phyloP scores from a whole-genome alignment of 30 jellyfish, hydroid and myxozoan species.

The Phacellophora camtschatica region DNA sequence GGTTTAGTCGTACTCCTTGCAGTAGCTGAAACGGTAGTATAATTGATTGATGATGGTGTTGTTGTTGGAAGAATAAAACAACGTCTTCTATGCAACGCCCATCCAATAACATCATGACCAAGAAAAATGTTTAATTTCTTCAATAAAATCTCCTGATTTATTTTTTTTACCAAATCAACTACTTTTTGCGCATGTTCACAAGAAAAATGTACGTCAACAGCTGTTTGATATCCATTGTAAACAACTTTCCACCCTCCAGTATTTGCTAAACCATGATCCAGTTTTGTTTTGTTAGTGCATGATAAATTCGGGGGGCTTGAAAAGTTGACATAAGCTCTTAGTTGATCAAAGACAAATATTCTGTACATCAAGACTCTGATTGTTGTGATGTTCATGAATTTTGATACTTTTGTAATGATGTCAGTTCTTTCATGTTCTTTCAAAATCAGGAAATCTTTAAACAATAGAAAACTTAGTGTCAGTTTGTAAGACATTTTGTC shows the following conservation, averaged over 20 bases:
- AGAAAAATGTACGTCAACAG: slow-evolving; percentile 21
- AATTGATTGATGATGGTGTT: too few species aligned
- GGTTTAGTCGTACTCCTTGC: too few species aligned
- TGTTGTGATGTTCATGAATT: slow-evolving; percentile 12
- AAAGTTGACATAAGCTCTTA: slow-evolving; percentile 7
- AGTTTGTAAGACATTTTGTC: slow-evolving; percentile 1
- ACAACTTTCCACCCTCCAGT: slow-evolving; percentile 33
- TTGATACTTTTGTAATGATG: slow-evolving; percentile 23
- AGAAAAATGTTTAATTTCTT: slow-evolving; percentile 22
- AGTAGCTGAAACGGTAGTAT: too few species aligned
- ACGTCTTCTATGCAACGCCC: slow-evolving; percentile 40
- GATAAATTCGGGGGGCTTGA: slow-evolving; percentile 33
- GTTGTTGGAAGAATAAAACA: slow-evolving; percentile 1
- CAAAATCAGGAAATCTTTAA: slow-evolving; percentile 15
- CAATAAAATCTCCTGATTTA: slow-evolving; percentile 24
- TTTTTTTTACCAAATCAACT: slow-evolving; percentile 12
- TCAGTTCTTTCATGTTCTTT: slow-evolving; percentile 2
- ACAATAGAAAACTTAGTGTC: slow-evolving; percentile 39
- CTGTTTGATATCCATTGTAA: slow-evolving; percentile 54
- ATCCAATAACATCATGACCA: slow-evolving; percentile 57
- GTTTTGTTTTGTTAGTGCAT: slow-evolving; percentile 25
- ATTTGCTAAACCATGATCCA: slow-evolving; percentile 51
- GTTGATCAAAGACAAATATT: neutral
- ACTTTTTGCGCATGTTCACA: slow-evolving; percentile 35
- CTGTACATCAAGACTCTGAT: slow-evolving; percentile 8